A percentile compares a stretch with the other conserved stretches of the same genome.
phyloP scores from a whole-genome alignment of 1,140 invertebrate genomes.

The Drosophila melanogaster region Release_6_plus_ISO1_MT NT_033779.5:16649501-16650000 shows the following conservation, averaged over 20 bases:
- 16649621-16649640: background rate
- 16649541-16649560: too few relatives aligned
- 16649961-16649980: conserved; percentile 8
- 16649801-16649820: background rate
- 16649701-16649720: conserved; percentile 30
- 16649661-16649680: conserved; percentile 81
- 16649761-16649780: conserved; percentile 70
- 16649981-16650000: conserved; percentile 16
- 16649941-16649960: too few relatives aligned
- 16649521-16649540: background rate
- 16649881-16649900: conserved; percentile 33
- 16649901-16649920: conserved; percentile 40
- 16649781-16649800: conserved; percentile 49
- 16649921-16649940: conserved; percentile 7
- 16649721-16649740: conserved; percentile 28
- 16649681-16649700: conserved; percentile 71
- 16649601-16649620: conserved; percentile 34
- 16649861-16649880: conserved; percentile 33
- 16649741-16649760: conserved; percentile 65
- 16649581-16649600: background rate
- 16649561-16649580: background rate
- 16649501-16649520: background rate
- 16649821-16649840: conserved; percentile 67
- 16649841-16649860: conserved; percentile 67
- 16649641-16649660: conserved; percentile 31